Percentiles rank a stretch among this genome's conserved stretches.
phyloP scores from a whole-genome alignment of 2,797 vertebrate genomes.

The Orientallactaga sibirica region DNA sequence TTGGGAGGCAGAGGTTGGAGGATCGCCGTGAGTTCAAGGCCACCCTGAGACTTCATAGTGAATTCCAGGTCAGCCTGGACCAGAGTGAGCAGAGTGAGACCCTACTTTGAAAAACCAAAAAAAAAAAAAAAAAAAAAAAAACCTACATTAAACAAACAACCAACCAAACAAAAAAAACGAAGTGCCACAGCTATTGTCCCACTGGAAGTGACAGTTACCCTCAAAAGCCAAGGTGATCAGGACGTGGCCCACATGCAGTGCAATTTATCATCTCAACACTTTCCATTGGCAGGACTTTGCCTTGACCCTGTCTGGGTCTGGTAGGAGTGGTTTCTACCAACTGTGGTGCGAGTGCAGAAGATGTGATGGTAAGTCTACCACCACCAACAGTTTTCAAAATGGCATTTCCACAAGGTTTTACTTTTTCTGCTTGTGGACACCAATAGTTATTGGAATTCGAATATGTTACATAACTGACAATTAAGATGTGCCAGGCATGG shows the following conservation, averaged over 20 bases:
- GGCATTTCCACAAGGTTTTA: neutral
- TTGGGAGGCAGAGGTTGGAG: too few species aligned
- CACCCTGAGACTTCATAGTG: too few species aligned
- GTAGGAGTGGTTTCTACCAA: neutral
- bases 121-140: too few species aligned
- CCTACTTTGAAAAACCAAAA: too few species aligned
- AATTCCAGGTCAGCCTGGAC: too few species aligned
- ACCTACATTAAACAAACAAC: too few species aligned
- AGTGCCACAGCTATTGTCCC: neutral
- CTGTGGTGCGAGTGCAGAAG: neutral
- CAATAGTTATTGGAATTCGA: slow-evolving; percentile 7
- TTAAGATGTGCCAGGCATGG: too few species aligned
- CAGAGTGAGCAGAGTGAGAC: too few species aligned
- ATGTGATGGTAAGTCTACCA: neutral
- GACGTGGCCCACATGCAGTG: neutral
- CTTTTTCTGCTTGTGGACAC: neutral
- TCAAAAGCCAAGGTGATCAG: neutral
- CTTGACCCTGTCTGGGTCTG: neutral
- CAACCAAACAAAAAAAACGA: too few species aligned
- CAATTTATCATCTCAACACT: neutral
- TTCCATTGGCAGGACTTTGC: neutral
- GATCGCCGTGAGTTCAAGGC: too few species aligned
- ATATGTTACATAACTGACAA: neutral
- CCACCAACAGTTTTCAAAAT: neutral
- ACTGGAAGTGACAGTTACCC: neutral